phyloP scores from a whole-genome alignment of 2,888 invertebrate genomes.

The Oscheius sp. region DNA sequence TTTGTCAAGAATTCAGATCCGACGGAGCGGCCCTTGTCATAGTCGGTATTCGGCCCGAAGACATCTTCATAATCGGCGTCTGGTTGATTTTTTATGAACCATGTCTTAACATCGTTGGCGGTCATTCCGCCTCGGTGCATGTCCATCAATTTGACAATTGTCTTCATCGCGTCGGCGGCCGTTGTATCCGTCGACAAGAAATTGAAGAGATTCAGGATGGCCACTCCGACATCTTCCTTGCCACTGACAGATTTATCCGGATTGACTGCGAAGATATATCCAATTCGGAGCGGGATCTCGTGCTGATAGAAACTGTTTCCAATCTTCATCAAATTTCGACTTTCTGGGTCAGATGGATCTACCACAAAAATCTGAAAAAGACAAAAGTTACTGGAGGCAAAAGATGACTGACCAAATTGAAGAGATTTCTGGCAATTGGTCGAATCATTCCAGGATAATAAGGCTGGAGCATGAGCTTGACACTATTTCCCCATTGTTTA shows the following conservation, averaged over 20 bases:
- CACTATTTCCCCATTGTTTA: constrained; percentile 85
- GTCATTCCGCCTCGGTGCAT: constrained; percentile 75
- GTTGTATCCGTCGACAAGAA: constrained; percentile 85
- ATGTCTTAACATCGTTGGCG: constrained; percentile 81
- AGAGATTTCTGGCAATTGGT: constrained; percentile 76
- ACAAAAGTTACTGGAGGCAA: background rate
- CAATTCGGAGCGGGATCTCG: constrained; percentile 87
- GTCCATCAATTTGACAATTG: constrained; percentile 81
- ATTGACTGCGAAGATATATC: constrained; percentile 82
- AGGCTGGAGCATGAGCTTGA: constrained; percentile 91
- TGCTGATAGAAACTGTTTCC: constrained; percentile 91
- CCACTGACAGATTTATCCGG: constrained; percentile 73
- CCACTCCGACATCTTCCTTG: constrained; percentile 83
- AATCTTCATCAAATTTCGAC: constrained; percentile 84
- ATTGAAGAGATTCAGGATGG: constrained; percentile 89
- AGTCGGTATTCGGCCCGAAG: constrained; percentile 88
- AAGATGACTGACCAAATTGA: constrained; percentile 80
- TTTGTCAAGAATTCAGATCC: constrained; percentile 73
- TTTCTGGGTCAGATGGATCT: constrained; percentile 83
- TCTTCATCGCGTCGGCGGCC: constrained; percentile 83
- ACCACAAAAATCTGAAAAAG: constrained; percentile 79
- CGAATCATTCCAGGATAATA: constrained; percentile 97
- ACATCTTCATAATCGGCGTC: constrained; percentile 81
- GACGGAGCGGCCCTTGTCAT: constrained; percentile 82
- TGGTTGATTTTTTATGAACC: constrained; percentile 79